A percentile compares a stretch with the other conserved stretches of the same genome.
These are phyloP conservation scores for Astyanax mexicanus DNA, from an alignment of 2,797 vertebrate genomes.

Conservation along the genomic window DNA sequence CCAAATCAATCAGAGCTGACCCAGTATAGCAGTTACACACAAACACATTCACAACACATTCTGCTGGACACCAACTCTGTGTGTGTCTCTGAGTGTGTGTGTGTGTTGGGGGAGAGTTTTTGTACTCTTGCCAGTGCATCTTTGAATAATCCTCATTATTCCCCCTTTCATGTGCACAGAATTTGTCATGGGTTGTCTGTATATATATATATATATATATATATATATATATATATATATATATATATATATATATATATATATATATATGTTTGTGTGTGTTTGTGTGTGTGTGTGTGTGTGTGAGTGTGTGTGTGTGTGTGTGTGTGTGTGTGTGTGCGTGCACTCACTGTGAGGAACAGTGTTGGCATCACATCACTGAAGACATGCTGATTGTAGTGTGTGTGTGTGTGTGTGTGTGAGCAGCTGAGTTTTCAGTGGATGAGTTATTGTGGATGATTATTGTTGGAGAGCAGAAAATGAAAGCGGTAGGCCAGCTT, in stretches of 20 bases:
- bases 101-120: not conserved
- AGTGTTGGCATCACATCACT: constrained; percentile 32
- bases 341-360: not conserved
- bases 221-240: no score
- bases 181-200: constrained; percentile 13
- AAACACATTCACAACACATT: not conserved
- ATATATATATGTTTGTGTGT: no score
- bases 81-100: constrained; percentile 1
- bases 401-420: constrained; percentile 1
- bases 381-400: constrained; percentile 21
- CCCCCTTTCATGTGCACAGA: constrained; percentile 32
- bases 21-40: constrained; percentile 33
- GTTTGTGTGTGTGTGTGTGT: no score
- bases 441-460: not conserved
- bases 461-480: no score
- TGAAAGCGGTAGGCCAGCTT: no score
- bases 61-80: constrained; percentile 23
- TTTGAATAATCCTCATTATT: constrained; percentile 22
- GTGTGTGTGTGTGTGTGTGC: not conserved
- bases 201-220: no score
- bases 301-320: constrained; percentile 3
- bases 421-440: not conserved
- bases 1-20: constrained; percentile 45
- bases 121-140: not conserved
- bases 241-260: no score